Evolutionary conservation across 2,113 vertebrate genomes (phyloP).

Genomic region (Rhinoderma darwinii): DNA sequence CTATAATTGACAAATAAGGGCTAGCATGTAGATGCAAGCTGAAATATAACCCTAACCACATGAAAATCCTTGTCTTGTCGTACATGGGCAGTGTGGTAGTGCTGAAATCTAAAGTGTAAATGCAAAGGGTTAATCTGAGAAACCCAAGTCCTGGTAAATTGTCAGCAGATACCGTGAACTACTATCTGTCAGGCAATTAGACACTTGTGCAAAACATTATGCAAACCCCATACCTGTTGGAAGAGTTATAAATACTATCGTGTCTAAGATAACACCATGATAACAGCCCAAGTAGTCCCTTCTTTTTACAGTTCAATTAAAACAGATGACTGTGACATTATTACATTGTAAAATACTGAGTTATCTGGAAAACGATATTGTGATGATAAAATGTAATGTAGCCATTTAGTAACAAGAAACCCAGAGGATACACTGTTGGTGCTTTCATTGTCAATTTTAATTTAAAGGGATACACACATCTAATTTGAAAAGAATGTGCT

Average conservation of each 20-base stretch:
- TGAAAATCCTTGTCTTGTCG: neutral
- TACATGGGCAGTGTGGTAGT: no score
- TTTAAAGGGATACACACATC: conserved; percentile 8
- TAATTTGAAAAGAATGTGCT: conserved; percentile 36
- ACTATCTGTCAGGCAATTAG: conserved; percentile 43
- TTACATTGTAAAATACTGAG: conserved; percentile 70
- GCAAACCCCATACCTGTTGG: conserved; percentile 73
- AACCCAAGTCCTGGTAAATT: neutral
- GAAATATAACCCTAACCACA: neutral
- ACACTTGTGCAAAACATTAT: conserved; percentile 60
- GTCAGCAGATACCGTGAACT: neutral
- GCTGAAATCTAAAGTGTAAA: no score
- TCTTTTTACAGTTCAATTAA: conserved; percentile 68
- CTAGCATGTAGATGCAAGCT: neutral
- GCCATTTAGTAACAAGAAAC: neutral
- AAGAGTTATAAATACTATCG: conserved; percentile 78
- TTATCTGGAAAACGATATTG: conserved; percentile 30
- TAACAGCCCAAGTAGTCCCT: conserved; percentile 75
- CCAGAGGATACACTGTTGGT: neutral
- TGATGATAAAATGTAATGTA: conserved; percentile 39
- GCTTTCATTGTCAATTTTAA: neutral
- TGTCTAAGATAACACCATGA: conserved; percentile 78
- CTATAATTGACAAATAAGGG: neutral
- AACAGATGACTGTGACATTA: conserved; percentile 75
- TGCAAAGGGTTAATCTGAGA: neutral